phyloP scores from a whole-genome alignment of 2,888 invertebrate species.

The Marasmarcha lunaedactyla region DNA sequence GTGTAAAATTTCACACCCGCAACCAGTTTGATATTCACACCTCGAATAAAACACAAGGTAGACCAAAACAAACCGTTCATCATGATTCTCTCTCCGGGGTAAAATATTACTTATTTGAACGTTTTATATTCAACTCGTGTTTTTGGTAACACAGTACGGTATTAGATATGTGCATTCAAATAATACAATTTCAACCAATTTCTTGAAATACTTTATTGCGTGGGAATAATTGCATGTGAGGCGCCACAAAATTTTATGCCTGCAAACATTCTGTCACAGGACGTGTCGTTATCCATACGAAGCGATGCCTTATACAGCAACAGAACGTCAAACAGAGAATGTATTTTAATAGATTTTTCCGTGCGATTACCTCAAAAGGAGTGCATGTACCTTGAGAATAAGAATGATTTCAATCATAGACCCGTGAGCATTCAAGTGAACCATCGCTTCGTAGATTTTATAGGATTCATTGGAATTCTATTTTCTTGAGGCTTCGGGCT shows the following conservation, averaged over 20 bases:
- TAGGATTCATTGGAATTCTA: slow-evolving; percentile 34
- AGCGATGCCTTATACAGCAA: no score
- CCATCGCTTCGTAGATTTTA: slow-evolving; percentile 26
- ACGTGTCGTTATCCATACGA: no score
- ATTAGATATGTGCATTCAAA: slow-evolving; percentile 1
- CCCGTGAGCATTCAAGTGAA: slow-evolving; percentile 5
- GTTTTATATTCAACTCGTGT: not conserved
- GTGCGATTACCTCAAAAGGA: slow-evolving; percentile 3
- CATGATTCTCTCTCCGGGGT: not conserved
- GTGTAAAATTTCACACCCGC: not conserved
- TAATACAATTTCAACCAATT: not conserved
- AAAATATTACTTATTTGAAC: not conserved
- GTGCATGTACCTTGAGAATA: not conserved
- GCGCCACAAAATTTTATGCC: no score
- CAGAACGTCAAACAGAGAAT: no score
- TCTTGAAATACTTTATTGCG: no score
- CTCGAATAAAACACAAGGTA: not conserved
- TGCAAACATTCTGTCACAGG: no score
- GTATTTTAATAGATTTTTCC: slow-evolving; percentile 3
- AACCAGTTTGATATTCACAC: not conserved
- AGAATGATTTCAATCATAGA: not conserved
- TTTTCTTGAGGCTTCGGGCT: slow-evolving; percentile 29
- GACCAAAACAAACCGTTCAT: slow-evolving; percentile 1
- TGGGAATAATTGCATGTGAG: no score
- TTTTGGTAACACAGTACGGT: not conserved